phyloP scores from a whole-genome alignment of 2,888 invertebrate genomes.

The Theristus sp. region DNA sequence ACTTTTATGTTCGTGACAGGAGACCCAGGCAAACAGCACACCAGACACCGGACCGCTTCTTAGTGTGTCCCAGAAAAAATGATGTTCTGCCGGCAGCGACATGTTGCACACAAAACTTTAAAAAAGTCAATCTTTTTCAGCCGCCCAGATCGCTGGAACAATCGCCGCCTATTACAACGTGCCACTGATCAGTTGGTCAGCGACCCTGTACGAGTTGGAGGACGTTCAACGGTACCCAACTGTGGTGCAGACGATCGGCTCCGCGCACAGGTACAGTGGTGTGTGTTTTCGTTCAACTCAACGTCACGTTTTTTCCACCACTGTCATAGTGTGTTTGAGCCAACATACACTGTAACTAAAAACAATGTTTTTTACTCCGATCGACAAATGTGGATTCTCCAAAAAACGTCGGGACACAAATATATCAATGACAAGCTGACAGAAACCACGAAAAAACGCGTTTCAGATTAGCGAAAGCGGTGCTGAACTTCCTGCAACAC shows the following conservation, averaged over 20 bases:
- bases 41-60: too few species aligned
- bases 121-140: background rate
- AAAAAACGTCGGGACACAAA: too few species aligned
- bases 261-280: background rate
- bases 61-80: too few species aligned
- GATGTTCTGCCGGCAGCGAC: too few species aligned
- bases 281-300: background rate
- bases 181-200: slow-evolving; percentile 7
- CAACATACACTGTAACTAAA: background rate
- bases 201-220: background rate
- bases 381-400: too few species aligned
- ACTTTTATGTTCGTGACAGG: too few species aligned
- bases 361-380: too few species aligned
- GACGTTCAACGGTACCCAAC: slow-evolving; percentile 1
- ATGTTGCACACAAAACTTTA: too few species aligned
- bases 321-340: background rate
- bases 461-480: background rate
- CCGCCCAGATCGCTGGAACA: background rate
- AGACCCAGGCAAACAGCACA: too few species aligned
- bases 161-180: slow-evolving; percentile 1
- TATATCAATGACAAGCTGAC: background rate
- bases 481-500: background rate
- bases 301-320: background rate
- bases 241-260: background rate
- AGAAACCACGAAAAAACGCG: background rate